phyloP scores from a whole-genome alignment of 2,797 vertebrate genomes.

The Picus viridis region DNA sequence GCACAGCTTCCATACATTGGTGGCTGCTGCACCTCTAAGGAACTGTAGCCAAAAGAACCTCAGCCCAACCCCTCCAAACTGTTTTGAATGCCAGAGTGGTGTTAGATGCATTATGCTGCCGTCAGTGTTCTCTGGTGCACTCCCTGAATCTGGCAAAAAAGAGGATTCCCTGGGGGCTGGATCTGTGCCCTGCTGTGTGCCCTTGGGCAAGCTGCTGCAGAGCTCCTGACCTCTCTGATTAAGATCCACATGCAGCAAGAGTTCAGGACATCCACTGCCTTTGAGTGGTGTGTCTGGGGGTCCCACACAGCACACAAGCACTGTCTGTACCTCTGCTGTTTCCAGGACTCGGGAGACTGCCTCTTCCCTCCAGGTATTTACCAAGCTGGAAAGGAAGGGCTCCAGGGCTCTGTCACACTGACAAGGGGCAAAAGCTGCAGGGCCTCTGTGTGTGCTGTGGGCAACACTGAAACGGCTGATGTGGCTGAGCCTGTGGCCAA shows the following conservation, averaged over 20 bases:
- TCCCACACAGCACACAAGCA: background rate
- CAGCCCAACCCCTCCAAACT: fast-evolving
- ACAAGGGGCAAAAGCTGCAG: background rate
- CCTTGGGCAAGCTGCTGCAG: fast-evolving
- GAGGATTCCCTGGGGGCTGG: background rate
- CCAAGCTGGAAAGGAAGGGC: background rate
- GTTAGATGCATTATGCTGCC: background rate
- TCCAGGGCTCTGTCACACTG: background rate
- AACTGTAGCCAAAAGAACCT: background rate
- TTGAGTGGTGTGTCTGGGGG: fast-evolving
- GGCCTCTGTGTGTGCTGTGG: background rate
- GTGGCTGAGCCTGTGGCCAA: background rate
- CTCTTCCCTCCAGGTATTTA: background rate
- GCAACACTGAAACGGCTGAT: background rate
- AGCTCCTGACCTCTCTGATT: fast-evolving
- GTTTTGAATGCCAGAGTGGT: background rate
- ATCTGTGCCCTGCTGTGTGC: background rate
- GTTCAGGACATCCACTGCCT: background rate
- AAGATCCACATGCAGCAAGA: background rate
- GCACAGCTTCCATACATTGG: background rate
- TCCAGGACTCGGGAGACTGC: background rate
- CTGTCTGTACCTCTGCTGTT: background rate
- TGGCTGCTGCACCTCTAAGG: background rate
- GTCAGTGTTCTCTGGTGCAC: background rate
- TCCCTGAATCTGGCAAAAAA: background rate